Base-by-base conservation (phyloP, 2,888 invertebrate species). In the Salticus scenicus region DNA sequence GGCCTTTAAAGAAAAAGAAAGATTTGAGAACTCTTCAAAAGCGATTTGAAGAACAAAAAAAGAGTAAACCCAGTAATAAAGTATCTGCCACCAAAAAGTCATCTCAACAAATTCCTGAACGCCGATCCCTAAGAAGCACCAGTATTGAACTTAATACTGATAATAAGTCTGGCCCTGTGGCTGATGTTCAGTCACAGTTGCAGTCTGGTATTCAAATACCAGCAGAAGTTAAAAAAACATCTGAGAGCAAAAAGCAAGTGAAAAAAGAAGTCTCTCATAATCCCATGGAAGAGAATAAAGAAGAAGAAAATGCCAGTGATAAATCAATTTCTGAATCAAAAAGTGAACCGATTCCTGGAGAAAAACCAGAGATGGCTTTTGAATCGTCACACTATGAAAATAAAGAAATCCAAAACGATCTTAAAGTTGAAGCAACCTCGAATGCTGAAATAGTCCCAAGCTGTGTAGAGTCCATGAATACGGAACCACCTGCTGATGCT, bases 41-140 rank as follows among this genome's bases (percentile, higher is more conserved):
- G 4, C 51, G 67, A 7, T 73, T 69, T 47, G 83, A 76, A 20
- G 5, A n/a, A 5, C 73, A 77, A n/a, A 66, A 81, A 8, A 74
- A 67, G 5, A 27, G 20, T 17, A 66, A 30, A 10, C 30, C 12
- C 0, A 27, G 7, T 1, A 57, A 57, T 17, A 17, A n/a, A 24
- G 2, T 24, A 24, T 57, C 24, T 7, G 1, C 17, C 1, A 1
- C 24, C 12, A 57, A 24, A 17, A 57, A 24, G 12, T 17, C 8
- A 2, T 57, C 57, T 24, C 57, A 24, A 4, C 57, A 57, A 24
- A 57, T 0, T 57, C n/a, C 42, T 17, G 57, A 57, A 24, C 20
- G 24, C 5, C 20, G 57, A 24, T 5, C 24, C 1, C 17, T 57
- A 24, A n/a, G 57, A 2, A 57, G 57, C 24, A 57, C 57, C 7